These are phyloP conservation scores for Lota lota DNA, from an alignment of 2,113 vertebrate species.

Conservation along the genomic window DNA sequence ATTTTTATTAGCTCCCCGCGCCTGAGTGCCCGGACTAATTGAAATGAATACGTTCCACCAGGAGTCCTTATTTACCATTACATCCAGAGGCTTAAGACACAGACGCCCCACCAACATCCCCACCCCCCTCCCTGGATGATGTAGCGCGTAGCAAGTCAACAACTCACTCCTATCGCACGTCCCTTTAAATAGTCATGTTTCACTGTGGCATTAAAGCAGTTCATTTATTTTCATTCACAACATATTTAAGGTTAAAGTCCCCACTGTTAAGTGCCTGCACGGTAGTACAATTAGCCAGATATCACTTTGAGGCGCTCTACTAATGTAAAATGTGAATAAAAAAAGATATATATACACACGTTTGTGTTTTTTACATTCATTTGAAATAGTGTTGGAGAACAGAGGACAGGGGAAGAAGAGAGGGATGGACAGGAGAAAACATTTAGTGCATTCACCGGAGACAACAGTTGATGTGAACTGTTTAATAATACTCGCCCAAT, in stretches of 20 bases:
- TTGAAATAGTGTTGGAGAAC: too few species aligned
- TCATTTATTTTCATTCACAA: background rate
- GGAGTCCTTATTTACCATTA: constrained; percentile 30
- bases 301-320: background rate
- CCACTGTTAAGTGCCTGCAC: background rate
- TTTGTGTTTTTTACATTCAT: too few species aligned
- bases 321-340: too few species aligned
- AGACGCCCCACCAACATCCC: too few species aligned
- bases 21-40: constrained; percentile 39
- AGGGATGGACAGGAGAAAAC: too few species aligned
- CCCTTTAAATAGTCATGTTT: background rate
- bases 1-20: constrained; percentile 10
- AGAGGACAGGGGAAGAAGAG: too few species aligned
- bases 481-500: too few species aligned
- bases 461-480: too few species aligned
- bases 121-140: constrained; percentile 4
- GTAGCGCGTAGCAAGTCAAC: constrained; percentile 31
- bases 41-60: constrained; percentile 23
- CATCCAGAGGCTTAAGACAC: constrained; percentile 12
- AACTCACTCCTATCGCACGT: constrained; percentile 14
- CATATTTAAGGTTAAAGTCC: background rate
- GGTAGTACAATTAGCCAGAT: background rate
- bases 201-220: background rate
- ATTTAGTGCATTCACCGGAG: too few species aligned
- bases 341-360: too few species aligned